Percentiles rank a stretch among this genome's conserved stretches.
phyloP scores from a whole-genome alignment of 2,113 vertebrate species.

The Ophthalmolycus amberensis region DNA sequence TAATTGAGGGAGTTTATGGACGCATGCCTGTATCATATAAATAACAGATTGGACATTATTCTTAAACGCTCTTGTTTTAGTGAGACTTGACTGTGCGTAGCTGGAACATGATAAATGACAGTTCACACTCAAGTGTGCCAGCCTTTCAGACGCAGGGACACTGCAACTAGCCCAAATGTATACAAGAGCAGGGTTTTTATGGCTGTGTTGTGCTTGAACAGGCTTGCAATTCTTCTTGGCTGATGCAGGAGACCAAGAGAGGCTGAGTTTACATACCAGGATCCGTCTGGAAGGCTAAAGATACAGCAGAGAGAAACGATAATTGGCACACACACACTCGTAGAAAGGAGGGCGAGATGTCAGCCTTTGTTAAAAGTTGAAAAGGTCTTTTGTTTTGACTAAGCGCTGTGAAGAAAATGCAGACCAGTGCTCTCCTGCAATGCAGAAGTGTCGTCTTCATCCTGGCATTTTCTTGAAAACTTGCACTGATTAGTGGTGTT shows the following conservation, averaged over 20 bases:
- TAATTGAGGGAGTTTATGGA: not conserved
- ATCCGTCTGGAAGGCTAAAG: conserved; percentile 29
- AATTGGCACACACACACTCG: not conserved
- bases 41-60: too few relatives aligned
- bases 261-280: conserved; percentile 66
- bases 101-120: not conserved
- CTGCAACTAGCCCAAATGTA: not conserved
- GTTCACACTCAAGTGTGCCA: conserved; percentile 1
- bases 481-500: not conserved
- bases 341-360: not conserved
- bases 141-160: not conserved
- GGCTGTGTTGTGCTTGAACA: not conserved
- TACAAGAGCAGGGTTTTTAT: conserved; percentile 38
- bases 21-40: too few relatives aligned
- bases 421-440: not conserved
- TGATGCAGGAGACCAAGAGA: conserved; percentile 2
- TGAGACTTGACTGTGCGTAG: not conserved
- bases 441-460: not conserved
- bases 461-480: not conserved
- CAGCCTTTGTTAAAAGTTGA: not conserved
- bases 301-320: conserved; percentile 2
- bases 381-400: conserved; percentile 1
- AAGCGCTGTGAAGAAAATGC: not conserved
- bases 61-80: not conserved
- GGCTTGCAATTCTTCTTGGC: conserved; percentile 17